phyloP scores from a whole-genome alignment of 2,113 vertebrate genomes.

The Xiphias gladius region DNA sequence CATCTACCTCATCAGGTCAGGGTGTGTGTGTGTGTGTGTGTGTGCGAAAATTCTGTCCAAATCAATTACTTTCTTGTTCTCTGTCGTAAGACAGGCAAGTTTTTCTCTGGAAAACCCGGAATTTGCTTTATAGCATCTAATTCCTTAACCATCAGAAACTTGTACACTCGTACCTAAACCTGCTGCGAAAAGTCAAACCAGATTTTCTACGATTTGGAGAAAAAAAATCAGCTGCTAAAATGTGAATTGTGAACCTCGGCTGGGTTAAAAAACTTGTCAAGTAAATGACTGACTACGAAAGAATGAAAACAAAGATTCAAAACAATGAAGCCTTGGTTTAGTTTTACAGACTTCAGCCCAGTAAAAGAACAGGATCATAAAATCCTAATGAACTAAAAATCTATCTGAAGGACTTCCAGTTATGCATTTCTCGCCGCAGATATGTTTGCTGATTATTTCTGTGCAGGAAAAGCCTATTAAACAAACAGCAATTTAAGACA shows the following conservation, averaged over 20 bases:
- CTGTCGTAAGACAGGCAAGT: background rate
- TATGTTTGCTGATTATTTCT: conserved; percentile 1
- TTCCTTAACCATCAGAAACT: background rate
- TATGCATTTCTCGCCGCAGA: background rate
- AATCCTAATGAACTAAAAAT: background rate
- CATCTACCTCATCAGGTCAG: conserved; percentile 61
- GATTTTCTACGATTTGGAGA: background rate
- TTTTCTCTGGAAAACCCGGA: background rate
- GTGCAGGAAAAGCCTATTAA: conserved; percentile 35
- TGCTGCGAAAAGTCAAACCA: background rate
- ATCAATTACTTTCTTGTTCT: background rate
- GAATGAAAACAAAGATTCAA: background rate
- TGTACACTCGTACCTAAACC: background rate
- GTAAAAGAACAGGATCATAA: background rate
- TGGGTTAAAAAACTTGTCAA: background rate
- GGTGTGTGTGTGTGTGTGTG: conserved; percentile 1
- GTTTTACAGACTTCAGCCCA: background rate
- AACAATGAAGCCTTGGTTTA: conserved; percentile 21
- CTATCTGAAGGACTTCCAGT: background rate
- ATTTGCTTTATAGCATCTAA: no score
- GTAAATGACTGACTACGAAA: conserved; percentile 45
- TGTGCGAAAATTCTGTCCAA: background rate
- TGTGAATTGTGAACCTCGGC: background rate
- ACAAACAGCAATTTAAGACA: conserved; percentile 29
- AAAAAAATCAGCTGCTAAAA: background rate